phyloP scores from a whole-genome alignment of 2,888 invertebrate species.

The Lypha dubia region DNA sequence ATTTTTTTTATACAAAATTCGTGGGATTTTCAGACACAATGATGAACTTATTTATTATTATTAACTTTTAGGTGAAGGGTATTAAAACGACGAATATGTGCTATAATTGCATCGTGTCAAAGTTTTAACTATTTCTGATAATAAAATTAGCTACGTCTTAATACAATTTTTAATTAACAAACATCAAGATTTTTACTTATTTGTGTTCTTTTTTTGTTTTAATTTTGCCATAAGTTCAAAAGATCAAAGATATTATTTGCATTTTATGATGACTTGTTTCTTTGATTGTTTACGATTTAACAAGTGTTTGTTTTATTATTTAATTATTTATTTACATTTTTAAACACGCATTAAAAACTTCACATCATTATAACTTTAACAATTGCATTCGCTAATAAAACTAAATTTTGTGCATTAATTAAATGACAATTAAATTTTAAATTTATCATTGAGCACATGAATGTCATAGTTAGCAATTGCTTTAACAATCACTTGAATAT shows the following conservation, averaged over 20 bases:
- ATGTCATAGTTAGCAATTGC: constrained; percentile 16
- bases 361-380: constrained; percentile 6
- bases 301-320: neutral
- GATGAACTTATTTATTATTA: neutral
- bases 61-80: too few relatives aligned
- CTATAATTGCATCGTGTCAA: too few relatives aligned
- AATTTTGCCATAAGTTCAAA: neutral
- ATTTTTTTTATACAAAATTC: neutral
- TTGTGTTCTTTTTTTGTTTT: neutral
- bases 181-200: neutral
- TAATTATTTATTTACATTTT: constrained; percentile 14
- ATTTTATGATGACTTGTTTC: neutral
- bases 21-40: neutral
- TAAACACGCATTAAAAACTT: constrained; percentile 38
- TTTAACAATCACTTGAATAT: neutral
- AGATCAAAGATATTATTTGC: neutral
- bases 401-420: constrained; percentile 17
- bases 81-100: too few relatives aligned
- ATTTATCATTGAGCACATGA: constrained; percentile 23
- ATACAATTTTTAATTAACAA: neutral
- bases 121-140: too few relatives aligned
- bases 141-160: too few relatives aligned
- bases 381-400: neutral
- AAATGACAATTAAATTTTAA: constrained; percentile 20
- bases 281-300: constrained; percentile 1